Conservation (phyloP, 2,797 vertebrate species). For the Lemur catta region DNA sequence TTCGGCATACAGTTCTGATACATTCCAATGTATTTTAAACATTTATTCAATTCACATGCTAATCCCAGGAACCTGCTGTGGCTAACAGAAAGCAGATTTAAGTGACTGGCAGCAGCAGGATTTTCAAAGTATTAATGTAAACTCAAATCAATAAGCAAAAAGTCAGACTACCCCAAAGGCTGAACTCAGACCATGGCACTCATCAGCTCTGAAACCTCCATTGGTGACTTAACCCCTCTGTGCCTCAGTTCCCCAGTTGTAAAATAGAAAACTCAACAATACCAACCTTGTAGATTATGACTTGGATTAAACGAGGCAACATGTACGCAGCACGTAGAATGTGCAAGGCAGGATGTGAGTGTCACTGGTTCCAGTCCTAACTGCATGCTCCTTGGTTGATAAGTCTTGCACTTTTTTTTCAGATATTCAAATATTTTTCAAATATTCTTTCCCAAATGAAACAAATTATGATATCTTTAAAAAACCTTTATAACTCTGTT, state of each 20-base stretch:
- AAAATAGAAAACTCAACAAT: neutral
- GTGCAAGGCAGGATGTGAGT: rapidly evolving
- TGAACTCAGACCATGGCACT: no score
- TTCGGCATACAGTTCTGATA: neutral
- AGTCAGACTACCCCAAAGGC: neutral
- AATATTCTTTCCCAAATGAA: neutral
- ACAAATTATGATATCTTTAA: neutral
- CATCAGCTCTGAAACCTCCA: neutral
- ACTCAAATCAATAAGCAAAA: neutral
- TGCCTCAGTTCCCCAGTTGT: neutral
- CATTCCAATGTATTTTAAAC: neutral
- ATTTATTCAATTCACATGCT: neutral
- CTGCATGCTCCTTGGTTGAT: neutral
- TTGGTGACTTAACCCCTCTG: neutral
- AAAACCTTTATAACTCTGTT: neutral
- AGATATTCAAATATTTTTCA: neutral
- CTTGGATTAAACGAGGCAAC: no score
- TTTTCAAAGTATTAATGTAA: neutral
- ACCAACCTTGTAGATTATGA: neutral
- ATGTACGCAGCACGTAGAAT: rapidly evolving
- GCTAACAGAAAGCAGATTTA: neutral
- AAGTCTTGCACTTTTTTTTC: neutral
- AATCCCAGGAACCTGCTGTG: neutral
- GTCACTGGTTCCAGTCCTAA: neutral
- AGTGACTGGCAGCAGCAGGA: neutral